phyloP scores from a whole-genome alignment of 2,888 invertebrate species.

The Brachypalpus laphriformis region DNA sequence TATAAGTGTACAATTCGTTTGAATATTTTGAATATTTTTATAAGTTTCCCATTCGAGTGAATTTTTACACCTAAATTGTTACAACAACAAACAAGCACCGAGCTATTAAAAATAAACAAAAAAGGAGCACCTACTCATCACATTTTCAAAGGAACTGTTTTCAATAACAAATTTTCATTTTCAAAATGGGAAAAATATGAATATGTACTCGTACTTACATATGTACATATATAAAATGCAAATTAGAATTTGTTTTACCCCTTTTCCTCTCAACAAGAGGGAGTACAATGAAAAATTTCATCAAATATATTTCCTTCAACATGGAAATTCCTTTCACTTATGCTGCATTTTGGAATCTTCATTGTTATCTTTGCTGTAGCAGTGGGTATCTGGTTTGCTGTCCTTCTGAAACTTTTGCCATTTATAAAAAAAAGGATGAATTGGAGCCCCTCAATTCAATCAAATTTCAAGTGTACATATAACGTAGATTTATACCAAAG shows the following conservation, averaged over 20 bases:
- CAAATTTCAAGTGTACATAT: slow-evolving; percentile 19
- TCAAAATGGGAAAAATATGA: background rate
- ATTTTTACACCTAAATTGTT: background rate
- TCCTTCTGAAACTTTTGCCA: background rate
- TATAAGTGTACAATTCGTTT: too few relatives aligned
- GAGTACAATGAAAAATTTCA: background rate
- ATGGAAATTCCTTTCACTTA: background rate
- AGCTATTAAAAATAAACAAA: too few relatives aligned
- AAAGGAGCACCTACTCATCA: background rate
- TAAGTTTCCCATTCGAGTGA: background rate
- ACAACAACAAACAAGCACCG: background rate
- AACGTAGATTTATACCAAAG: background rate
- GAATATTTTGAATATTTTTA: slow-evolving; percentile 33
- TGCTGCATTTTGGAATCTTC: background rate
- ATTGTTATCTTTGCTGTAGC: background rate
- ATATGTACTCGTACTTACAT: too few relatives aligned
- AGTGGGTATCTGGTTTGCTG: background rate
- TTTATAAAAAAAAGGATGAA: slow-evolving; percentile 9
- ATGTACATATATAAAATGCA: background rate
- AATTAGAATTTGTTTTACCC: background rate
- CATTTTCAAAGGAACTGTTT: background rate
- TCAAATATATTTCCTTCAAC: background rate
- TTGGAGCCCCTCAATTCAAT: slow-evolving; percentile 12
- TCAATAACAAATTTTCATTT: background rate
- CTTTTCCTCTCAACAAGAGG: background rate